Percentiles rank a stretch among this genome's conserved stretches.
Conservation (phyloP, 2,113 vertebrate species). For the Sprattus sprattus region DNA sequence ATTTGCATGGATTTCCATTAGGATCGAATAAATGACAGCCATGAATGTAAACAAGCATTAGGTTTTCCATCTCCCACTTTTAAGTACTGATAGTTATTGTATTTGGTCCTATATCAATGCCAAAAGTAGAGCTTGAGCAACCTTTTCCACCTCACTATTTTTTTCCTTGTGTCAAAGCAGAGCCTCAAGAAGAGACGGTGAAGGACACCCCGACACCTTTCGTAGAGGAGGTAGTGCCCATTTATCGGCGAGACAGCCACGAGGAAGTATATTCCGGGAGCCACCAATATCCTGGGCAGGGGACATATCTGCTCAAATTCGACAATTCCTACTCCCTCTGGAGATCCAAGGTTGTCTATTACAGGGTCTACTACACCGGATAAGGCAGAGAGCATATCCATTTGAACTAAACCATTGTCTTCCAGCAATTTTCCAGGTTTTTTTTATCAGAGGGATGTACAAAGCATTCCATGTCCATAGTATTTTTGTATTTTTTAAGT, state of each 20-base stretch:
- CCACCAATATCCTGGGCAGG: constrained; percentile 95
- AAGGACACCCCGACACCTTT: constrained; percentile 84
- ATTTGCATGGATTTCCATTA: too few relatives aligned
- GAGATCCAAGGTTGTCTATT: constrained; percentile 98
- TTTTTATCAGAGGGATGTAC: not conserved
- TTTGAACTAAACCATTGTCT: not conserved
- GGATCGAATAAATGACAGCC: too few relatives aligned
- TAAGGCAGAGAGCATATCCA: constrained; percentile 67
- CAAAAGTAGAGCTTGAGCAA: not conserved
- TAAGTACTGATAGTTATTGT: not conserved
- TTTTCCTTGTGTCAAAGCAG: constrained; percentile 57
- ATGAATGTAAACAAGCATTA: too few relatives aligned
- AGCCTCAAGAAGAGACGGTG: constrained; percentile 77
- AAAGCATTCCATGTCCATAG: not conserved
- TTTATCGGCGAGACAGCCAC: constrained; percentile 97
- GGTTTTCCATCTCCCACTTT: not conserved
- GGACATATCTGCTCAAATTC: constrained; percentile 97
- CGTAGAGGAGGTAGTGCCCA: constrained; percentile 95
- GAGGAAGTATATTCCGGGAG: constrained; percentile 98
- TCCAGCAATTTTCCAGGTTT: not conserved
- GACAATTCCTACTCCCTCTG: constrained; percentile 99
- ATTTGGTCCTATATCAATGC: not conserved
- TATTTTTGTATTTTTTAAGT: too few relatives aligned
- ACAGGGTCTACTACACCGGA: constrained; percentile 99
- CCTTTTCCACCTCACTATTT: not conserved